Percentiles rank a stretch among this genome's conserved stretches.
These are phyloP conservation scores for Phaonia tiefii DNA, from an alignment of 2,888 invertebrate genomes.

Conservation along the genomic window DNA sequence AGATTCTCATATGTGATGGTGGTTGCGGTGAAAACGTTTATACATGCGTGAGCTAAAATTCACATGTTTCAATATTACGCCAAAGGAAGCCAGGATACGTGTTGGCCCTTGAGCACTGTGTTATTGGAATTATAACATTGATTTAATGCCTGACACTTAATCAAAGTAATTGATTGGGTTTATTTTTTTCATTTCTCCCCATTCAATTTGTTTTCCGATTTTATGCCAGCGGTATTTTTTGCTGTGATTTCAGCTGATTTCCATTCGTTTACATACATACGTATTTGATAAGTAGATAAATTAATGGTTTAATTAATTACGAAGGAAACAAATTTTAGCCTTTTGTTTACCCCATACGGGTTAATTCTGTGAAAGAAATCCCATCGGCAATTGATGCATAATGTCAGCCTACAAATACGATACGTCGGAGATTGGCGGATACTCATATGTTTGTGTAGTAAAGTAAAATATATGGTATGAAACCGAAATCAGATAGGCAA, in stretches of 20 bases:
- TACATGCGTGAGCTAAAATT: constrained; percentile 19
- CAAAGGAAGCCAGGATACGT: neutral
- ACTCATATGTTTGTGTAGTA: too few species aligned
- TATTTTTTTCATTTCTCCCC: constrained; percentile 14
- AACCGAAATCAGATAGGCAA: too few species aligned
- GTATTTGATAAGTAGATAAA: constrained; percentile 56
- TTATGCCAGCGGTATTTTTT: neutral
- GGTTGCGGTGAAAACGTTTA: neutral
- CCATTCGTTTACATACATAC: constrained; percentile 19
- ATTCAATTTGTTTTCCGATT: constrained; percentile 23
- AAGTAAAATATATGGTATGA: too few species aligned
- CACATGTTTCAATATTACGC: neutral
- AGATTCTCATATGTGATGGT: constrained; percentile 46
- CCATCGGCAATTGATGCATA: too few species aligned
- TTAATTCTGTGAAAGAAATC: too few species aligned
- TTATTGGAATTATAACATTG: constrained; percentile 63
- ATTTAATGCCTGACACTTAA: constrained; percentile 69
- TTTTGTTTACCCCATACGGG: constrained; percentile 3
- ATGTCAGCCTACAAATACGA: too few species aligned
- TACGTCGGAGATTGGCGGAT: too few species aligned
- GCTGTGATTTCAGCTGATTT: constrained; percentile 54
- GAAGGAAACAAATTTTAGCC: neutral
- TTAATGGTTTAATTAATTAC: constrained; percentile 47
- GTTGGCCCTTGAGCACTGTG: neutral
- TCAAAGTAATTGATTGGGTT: constrained; percentile 67